Evolutionary conservation across 37 sponge, comb jelly and placozoan species (phyloP).

Genomic region (Agelas oroides): DNA sequence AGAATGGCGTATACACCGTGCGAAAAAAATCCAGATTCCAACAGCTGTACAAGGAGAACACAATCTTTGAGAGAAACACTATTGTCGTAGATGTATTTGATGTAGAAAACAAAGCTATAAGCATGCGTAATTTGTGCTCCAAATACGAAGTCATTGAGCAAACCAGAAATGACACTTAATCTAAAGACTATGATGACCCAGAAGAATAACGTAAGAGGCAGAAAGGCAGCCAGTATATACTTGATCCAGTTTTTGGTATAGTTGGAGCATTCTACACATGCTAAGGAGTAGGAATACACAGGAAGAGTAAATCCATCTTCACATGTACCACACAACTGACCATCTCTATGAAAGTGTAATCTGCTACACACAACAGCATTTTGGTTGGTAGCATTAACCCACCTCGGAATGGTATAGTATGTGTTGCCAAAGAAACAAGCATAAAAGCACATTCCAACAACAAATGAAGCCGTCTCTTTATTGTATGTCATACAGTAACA

Average conservation of each 20-base stretch:
- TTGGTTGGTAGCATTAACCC: no score
- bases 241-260: conserved; percentile 12
- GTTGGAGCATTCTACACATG: conserved; percentile 7
- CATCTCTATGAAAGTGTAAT: not conserved
- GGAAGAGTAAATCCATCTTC: not conserved
- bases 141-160: not conserved
- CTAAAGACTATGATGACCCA: not conserved
- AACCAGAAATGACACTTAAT: not conserved
- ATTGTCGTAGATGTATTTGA: no score
- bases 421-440: no score
- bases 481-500: no score
- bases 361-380: no score
- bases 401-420: no score
- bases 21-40: conserved; percentile 57
- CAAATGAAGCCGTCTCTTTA: no score
- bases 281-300: conserved; percentile 8
- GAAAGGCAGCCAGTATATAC: not conserved
- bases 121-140: not conserved
- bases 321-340: conserved; percentile 14
- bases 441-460: no score
- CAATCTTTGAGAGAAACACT: no score
- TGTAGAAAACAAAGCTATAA: no score
- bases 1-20: not conserved
- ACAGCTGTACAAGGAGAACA: not conserved
- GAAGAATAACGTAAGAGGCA: conserved; percentile 1